These are phyloP conservation scores for Meriones psammophilus DNA, from an alignment of 2,797 vertebrate species.

Conservation along the genomic window DNA sequence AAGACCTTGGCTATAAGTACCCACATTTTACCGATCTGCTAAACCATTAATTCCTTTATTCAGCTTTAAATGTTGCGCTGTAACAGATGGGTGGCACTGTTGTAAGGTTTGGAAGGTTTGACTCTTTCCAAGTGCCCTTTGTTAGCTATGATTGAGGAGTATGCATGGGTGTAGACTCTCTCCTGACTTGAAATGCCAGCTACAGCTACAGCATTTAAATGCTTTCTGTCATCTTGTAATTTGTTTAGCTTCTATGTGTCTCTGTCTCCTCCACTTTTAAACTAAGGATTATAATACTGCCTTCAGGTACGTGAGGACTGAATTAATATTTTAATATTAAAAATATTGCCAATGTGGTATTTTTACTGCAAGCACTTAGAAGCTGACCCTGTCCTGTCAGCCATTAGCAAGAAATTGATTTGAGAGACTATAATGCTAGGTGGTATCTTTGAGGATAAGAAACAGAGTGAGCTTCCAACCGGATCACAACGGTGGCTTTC, in stretches of 20 bases:
- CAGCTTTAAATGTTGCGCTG: not conserved
- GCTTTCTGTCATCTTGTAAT: not conserved
- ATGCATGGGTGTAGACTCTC: not conserved
- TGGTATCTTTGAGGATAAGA: not conserved
- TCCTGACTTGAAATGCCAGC: not conserved
- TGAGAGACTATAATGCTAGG: not conserved
- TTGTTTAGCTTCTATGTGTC: not conserved
- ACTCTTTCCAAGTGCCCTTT: not conserved
- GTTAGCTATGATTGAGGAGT: not conserved
- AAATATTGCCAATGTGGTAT: too few species aligned
- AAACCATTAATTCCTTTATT: not conserved
- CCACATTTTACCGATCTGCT: not conserved
- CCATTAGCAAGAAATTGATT: not conserved
- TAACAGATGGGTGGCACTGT: not conserved
- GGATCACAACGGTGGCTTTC: not conserved
- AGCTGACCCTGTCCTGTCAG: not conserved
- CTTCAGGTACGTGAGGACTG: not conserved
- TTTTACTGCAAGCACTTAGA: not conserved
- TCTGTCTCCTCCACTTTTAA: conserved; percentile 8
- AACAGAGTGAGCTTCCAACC: not conserved
- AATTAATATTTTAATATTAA: too few species aligned
- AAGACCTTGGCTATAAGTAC: not conserved
- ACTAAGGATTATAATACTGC: not conserved
- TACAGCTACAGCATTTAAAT: not conserved
- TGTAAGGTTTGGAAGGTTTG: not conserved